These are phyloP conservation scores for Perca schrenkii DNA, from an alignment of 2,113 vertebrate genomes.

Conservation along the genomic window DNA sequence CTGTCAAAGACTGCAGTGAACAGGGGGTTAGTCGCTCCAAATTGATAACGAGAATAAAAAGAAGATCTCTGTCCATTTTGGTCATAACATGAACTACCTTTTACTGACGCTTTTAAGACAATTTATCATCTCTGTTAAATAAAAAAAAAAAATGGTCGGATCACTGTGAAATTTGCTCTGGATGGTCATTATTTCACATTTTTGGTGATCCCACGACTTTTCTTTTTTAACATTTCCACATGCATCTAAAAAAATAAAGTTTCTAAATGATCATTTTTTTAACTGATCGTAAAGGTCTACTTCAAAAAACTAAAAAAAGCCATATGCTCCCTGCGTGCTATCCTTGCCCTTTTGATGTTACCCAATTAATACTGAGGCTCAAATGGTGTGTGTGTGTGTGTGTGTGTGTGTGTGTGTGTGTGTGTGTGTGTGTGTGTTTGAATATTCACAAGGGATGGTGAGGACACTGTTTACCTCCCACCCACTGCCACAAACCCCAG, in stretches of 20 bases:
- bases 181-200: not conserved
- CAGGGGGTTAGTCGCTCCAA: not conserved
- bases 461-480: slow-evolving; percentile 53
- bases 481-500: slow-evolving; percentile 53
- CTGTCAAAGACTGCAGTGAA: not conserved
- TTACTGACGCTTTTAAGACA: not conserved
- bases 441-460: slow-evolving; percentile 19
- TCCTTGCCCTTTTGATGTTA: slow-evolving; percentile 31
- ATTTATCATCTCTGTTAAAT: not conserved
- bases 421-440: slow-evolving; percentile 41
- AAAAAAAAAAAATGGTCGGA: not conserved
- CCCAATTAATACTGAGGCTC: slow-evolving; percentile 34
- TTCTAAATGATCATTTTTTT: not conserved
- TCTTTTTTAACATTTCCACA: not conserved
- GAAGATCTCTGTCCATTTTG: not conserved
- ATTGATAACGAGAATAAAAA: not conserved
- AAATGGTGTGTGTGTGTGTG: slow-evolving; percentile 24
- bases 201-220: not conserved
- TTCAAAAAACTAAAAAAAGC: not conserved
- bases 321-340: slow-evolving; percentile 4
- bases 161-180: not conserved
- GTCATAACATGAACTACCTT: not conserved
- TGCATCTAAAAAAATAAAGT: not conserved
- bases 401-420: slow-evolving; percentile 24
- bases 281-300: not conserved